phyloP scores from a whole-genome alignment of 2,797 vertebrate species.

The Potorous gilbertii region DNA sequence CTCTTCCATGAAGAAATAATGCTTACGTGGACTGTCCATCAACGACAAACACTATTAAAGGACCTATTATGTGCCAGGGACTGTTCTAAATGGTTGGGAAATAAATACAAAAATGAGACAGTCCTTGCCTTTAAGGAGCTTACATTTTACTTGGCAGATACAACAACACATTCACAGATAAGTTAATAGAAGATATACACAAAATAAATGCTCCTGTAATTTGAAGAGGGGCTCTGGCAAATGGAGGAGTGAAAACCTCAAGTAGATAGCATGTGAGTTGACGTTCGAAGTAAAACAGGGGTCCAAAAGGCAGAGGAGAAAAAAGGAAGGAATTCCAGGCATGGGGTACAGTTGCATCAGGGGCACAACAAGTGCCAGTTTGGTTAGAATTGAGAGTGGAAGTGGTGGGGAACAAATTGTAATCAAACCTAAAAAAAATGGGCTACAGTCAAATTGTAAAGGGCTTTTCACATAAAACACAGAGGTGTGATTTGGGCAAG shows the following conservation, averaged over 20 bases:
- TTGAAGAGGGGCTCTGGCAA: neutral
- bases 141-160: neutral
- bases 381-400: neutral
- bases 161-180: neutral
- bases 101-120: neutral
- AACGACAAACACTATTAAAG: neutral
- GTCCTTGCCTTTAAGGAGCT: neutral
- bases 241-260: neutral
- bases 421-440: neutral
- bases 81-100: neutral
- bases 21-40: neutral
- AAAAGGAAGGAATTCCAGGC: neutral
- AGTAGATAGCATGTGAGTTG: neutral
- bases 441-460: neutral
- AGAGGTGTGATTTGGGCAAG: neutral
- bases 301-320: neutral
- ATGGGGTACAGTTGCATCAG: neutral
- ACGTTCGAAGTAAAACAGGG: neutral
- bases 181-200: neutral
- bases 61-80: neutral
- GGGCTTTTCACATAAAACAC: neutral
- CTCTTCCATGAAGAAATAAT: slow-evolving; percentile 11
- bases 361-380: neutral
- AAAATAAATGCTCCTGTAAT: neutral
- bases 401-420: neutral